phyloP scores from a whole-genome alignment of 2,888 invertebrate genomes.

The Tiliacea citrago region DNA sequence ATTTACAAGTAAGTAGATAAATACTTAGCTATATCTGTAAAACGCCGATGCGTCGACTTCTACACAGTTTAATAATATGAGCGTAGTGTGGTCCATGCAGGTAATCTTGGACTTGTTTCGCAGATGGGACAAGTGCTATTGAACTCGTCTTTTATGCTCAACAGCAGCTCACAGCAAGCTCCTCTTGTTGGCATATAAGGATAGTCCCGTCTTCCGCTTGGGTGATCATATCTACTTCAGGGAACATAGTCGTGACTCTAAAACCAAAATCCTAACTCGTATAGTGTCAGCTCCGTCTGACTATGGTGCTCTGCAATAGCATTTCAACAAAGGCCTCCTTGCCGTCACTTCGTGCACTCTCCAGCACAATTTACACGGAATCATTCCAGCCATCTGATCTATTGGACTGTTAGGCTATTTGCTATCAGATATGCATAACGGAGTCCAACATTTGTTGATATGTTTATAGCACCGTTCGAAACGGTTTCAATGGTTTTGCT shows the following conservation, averaged over 20 bases:
- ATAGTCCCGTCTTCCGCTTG: neutral
- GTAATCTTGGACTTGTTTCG: neutral
- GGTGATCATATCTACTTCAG: neutral
- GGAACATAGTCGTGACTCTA: neutral
- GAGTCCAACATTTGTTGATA: slow-evolving; percentile 35
- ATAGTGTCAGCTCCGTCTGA: neutral
- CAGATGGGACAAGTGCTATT: neutral
- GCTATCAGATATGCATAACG: slow-evolving; percentile 58
- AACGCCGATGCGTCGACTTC: neutral
- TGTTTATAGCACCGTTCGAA: slow-evolving; percentile 28
- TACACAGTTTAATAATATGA: neutral
- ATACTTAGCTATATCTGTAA: neutral
- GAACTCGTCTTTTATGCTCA: neutral
- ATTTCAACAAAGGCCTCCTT: neutral
- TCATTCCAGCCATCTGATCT: slow-evolving; percentile 46
- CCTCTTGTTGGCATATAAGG: neutral
- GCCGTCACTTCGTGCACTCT: slow-evolving; percentile 22
- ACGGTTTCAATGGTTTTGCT: slow-evolving; percentile 1
- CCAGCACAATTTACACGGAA: slow-evolving; percentile 36
- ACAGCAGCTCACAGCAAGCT: neutral
- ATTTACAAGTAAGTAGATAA: neutral
- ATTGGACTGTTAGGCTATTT: slow-evolving; percentile 50
- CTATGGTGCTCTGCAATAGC: neutral
- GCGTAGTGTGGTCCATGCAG: neutral
- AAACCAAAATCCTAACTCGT: neutral